Percentiles rank a stretch among this genome's conserved stretches.
Evolutionary conservation across 2,888 invertebrate genomes (phyloP).

Genomic region (Nasonovia ribisnigri): DNA sequence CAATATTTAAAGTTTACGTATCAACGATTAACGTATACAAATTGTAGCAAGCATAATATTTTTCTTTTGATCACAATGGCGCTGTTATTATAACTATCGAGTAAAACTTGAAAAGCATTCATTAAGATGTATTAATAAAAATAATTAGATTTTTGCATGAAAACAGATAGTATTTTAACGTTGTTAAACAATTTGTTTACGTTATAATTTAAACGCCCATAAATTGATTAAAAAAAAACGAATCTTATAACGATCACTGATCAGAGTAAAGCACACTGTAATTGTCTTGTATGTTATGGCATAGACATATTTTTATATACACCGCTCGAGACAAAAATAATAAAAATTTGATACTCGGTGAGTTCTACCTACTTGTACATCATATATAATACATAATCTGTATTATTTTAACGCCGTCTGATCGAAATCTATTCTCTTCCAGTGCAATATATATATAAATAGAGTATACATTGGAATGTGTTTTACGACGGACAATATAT

Average conservation of each 20-base stretch:
- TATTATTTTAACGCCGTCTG: conserved; percentile 2
- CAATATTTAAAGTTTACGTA: not conserved
- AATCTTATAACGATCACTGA: no score
- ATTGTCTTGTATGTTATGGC: not conserved
- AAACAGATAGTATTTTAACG: not conserved
- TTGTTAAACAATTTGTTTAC: no score
- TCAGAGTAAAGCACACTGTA: not conserved
- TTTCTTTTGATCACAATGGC: not conserved
- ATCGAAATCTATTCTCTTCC: not conserved
- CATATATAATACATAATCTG: not conserved
- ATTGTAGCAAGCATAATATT: not conserved
- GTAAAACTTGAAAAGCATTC: not conserved
- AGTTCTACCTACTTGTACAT: not conserved
- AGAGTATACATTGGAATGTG: not conserved
- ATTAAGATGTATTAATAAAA: not conserved
- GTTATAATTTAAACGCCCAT: not conserved
- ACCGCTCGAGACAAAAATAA: not conserved
- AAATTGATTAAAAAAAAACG: not conserved
- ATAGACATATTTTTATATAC: not conserved
- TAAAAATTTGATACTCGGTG: not conserved
- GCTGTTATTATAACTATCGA: not conserved
- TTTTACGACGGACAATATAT: not conserved
- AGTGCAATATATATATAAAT: not conserved
- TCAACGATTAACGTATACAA: not conserved
- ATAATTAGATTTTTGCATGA: not conserved